phyloP scores from a whole-genome alignment of 2,888 invertebrate genomes.

The Acanthosoma haemorrhoidale region DNA sequence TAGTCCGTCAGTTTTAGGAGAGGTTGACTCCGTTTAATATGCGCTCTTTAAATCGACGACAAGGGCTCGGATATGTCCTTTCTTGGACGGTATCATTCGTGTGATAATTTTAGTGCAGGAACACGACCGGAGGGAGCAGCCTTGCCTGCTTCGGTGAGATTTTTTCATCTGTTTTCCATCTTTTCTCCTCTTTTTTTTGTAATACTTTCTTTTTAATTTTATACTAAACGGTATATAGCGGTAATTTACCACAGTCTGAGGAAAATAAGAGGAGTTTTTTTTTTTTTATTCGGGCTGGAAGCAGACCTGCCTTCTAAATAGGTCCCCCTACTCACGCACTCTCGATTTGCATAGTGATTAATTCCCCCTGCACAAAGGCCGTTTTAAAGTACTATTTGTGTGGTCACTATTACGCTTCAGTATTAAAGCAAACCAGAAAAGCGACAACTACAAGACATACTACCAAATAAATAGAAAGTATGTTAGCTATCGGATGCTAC shows the following conservation, averaged over 20 bases:
- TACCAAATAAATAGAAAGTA: too few relatives aligned
- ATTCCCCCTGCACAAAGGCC: too few relatives aligned
- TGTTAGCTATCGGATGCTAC: too few relatives aligned
- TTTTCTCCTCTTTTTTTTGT: not conserved
- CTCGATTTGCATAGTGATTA: slow-evolving; percentile 5
- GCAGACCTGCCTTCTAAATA: too few relatives aligned
- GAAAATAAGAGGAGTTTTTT: too few relatives aligned
- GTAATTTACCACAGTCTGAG: too few relatives aligned
- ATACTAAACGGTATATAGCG: not conserved
- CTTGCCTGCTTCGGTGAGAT: too few relatives aligned
- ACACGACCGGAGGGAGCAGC: not conserved
- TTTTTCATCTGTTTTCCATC: not conserved
- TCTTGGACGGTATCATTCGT: not conserved
- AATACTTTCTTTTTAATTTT: not conserved
- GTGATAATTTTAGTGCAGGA: not conserved
- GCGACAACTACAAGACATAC: too few relatives aligned
- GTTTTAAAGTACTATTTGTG: too few relatives aligned
- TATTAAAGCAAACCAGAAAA: too few relatives aligned
- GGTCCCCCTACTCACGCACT: not conserved
- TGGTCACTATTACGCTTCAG: too few relatives aligned
- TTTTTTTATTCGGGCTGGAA: too few relatives aligned
- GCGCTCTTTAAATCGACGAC: not conserved
- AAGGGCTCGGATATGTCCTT: not conserved
- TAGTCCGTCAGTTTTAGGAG: not conserved
- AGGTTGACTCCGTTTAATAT: not conserved